Conservation (phyloP, 2,113 vertebrate species). For the Lagopus muta region DNA sequence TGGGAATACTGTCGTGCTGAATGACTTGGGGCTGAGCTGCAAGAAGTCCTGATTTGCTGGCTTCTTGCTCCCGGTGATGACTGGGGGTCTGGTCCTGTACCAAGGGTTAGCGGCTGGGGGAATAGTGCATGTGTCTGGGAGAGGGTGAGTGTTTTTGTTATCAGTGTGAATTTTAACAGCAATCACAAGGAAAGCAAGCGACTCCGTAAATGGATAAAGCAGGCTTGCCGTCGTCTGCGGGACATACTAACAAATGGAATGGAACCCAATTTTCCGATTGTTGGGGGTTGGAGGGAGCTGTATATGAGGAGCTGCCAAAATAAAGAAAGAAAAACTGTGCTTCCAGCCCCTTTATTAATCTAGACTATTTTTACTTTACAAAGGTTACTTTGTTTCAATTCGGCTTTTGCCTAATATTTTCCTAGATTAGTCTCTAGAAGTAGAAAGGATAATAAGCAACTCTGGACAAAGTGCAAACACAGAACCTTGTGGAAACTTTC, state of each 20-base stretch:
- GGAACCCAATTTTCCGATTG: not conserved
- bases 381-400: conserved; percentile 30
- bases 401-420: conserved; percentile 27
- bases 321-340: conserved; percentile 9
- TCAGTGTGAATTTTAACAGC: not conserved
- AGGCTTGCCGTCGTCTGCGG: not conserved
- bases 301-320: conserved; percentile 23
- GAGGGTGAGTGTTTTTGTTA: conserved; percentile 20
- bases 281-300: not conserved
- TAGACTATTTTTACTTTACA: not conserved
- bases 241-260: conserved; percentile 3
- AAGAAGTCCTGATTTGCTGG: not conserved
- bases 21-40: not conserved
- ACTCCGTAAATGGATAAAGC: not conserved
- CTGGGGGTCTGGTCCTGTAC: not conserved
- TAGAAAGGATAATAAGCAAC: not conserved
- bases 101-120: fast-evolving
- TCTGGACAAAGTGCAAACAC: conserved; percentile 13
- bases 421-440: not conserved
- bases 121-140: fast-evolving
- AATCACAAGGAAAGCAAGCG: not conserved
- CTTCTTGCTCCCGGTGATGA: not conserved
- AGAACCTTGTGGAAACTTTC: conserved; percentile 18
- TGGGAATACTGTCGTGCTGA: not conserved
- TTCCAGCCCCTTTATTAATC: conserved; percentile 19